A percentile compares a stretch with the other conserved stretches of the same genome.
Conservation (phyloP, 53 echinoderm and acorn worm species). For the Crossaster papposus region DNA sequence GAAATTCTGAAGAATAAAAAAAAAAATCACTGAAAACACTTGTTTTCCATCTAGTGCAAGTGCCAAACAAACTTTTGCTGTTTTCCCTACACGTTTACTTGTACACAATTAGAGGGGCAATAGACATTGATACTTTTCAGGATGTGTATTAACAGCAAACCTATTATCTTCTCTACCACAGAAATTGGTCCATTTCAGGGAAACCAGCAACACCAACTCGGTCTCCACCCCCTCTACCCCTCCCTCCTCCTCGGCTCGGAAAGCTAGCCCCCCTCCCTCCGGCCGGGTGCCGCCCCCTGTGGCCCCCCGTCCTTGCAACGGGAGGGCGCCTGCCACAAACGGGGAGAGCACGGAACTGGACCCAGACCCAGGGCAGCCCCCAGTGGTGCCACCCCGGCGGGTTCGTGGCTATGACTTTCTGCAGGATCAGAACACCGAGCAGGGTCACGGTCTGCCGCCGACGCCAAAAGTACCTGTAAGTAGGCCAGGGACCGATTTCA, state of each 20-base stretch:
- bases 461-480: slow-evolving; percentile 99
- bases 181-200: slow-evolving; percentile 74
- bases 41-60: no score
- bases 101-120: no score
- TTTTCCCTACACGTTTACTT: no score
- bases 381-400: slow-evolving; percentile 89
- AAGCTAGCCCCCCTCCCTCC: slow-evolving; percentile 41
- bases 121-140: no score
- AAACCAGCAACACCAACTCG: slow-evolving; percentile 60
- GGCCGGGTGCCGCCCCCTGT: slow-evolving; percentile 71
- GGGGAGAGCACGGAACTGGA: slow-evolving; percentile 87
- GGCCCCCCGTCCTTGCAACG: slow-evolving; percentile 70
- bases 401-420: slow-evolving; percentile 87
- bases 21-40: no score
- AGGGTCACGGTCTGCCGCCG: slow-evolving; percentile 83
- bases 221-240: slow-evolving; percentile 33
- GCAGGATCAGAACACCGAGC: slow-evolving; percentile 61
- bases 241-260: slow-evolving; percentile 12
- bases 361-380: slow-evolving; percentile 57
- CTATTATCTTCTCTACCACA: neutral
- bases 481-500: neutral
- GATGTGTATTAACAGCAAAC: no score
- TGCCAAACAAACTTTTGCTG: no score
- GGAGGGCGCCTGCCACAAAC: slow-evolving; percentile 86
- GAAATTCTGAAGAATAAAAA: no score